A percentile compares a stretch with the other conserved stretches of the same genome.
Conservation (phyloP, 2,113 vertebrate species). For the Polyodon spathula region DNA sequence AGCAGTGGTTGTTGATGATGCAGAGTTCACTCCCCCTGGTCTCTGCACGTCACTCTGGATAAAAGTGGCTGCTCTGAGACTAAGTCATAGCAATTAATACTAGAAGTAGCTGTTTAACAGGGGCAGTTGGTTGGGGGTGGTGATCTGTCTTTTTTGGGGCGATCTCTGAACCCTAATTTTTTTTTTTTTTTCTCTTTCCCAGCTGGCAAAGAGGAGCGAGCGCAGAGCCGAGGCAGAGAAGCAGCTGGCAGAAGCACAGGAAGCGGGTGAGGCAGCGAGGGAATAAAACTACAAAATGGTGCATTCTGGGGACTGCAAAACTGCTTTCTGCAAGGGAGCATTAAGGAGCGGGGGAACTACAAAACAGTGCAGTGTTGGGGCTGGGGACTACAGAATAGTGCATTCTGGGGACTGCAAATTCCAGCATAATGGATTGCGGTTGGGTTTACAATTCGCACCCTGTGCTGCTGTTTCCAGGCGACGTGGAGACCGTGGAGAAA, state of each 20-base stretch:
- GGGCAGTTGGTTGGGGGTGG: neutral
- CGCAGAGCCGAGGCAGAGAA: constrained; percentile 85
- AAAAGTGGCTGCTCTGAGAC: neutral
- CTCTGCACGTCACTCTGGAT: too few species aligned
- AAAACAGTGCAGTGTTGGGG: neutral
- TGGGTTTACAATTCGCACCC: too few species aligned
- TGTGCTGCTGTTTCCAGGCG: constrained; percentile 37
- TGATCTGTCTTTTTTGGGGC: neutral
- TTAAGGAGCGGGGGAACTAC: too few species aligned
- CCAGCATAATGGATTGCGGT: too few species aligned
- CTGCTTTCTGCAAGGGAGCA: neutral
- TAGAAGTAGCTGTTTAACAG: too few species aligned
- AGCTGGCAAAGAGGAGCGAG: constrained; percentile 77
- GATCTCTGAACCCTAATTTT: neutral
- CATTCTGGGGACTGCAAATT: too few species aligned
- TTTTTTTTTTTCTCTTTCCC: neutral
- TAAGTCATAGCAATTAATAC: neutral
- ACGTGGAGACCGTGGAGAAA: constrained; percentile 79
- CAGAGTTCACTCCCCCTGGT: too few species aligned
- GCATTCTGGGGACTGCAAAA: too few species aligned
- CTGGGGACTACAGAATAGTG: too few species aligned
- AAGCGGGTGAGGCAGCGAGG: constrained; percentile 45
- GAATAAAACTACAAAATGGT: too few species aligned
- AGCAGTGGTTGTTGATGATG: too few species aligned
- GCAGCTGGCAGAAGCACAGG: constrained; percentile 78